Base-by-base conservation (phyloP, 1,140 invertebrate species). In the Papilio polytes region DNA sequence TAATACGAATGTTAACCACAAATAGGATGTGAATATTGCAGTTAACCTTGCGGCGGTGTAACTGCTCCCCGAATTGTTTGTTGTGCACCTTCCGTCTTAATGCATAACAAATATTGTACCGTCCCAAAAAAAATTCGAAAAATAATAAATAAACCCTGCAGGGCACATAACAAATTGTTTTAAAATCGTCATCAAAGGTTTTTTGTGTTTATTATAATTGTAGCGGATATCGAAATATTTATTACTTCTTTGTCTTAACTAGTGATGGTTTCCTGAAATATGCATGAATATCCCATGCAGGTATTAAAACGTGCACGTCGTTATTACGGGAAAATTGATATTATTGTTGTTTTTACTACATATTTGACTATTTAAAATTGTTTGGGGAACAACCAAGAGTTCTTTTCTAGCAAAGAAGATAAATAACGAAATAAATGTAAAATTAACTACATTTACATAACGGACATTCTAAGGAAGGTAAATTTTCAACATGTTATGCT, bases 1-100 rank as follows among this genome's bases (percentile, higher is more conserved):
- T 22, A 76, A 76, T 51, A 26, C 74, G 44, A 76, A 76, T 51
- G 44, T 74, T 74, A 74, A 48, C 74, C 20, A 76, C 41, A 26
- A 48, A 76, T 76, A 76, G 74, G 74, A 76, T 76, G 22, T 76
- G 22, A 76, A 46, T 46, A 76, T 76, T 76, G 74, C 44, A 12
- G 74, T 76, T 76, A 76, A 51, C 74, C 74, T 76, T 76, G 74
- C 41, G 22, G 2, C 41, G 36, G 41, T 73, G 18, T n/a, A 44
- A 73, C 18, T 73, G 72, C 72, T 73, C 72, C 72, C 72, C 72
- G 36, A 73, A 41, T 44, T 73, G 18, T 73, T 73, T 44, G 63
- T n/a, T 70, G 36, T 26, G 31, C 63, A 70, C 26, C 26, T 70
- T 70, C 63, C 63, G 26, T 36, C 63, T 70, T 70, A 70, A 70